phyloP scores from a whole-genome alignment of 2,113 vertebrate genomes.

The Tachysurus vachellii region DNA sequence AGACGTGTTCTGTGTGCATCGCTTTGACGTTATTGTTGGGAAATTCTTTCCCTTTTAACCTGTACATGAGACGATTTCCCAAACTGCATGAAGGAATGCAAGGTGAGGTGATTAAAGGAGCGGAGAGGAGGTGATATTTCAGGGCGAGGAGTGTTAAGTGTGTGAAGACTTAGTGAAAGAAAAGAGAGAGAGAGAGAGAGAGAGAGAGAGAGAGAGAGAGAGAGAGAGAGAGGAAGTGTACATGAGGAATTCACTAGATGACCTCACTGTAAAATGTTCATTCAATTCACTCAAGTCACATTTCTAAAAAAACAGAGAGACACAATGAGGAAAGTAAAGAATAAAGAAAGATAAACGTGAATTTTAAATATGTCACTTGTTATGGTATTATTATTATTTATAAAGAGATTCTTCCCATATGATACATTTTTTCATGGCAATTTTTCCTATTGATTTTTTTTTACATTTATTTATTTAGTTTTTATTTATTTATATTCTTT shows the following conservation, averaged over 20 bases:
- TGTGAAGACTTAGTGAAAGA: conserved; percentile 63
- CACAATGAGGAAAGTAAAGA: background rate
- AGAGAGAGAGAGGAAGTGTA: background rate
- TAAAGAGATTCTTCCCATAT: background rate
- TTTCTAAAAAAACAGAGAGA: background rate
- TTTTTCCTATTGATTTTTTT: background rate
- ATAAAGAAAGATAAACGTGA: background rate
- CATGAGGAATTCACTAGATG: background rate
- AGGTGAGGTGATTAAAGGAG: conserved; percentile 66
- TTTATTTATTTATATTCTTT: background rate
- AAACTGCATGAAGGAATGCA: conserved; percentile 70
- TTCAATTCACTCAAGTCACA: background rate
- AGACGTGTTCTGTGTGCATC: conserved; percentile 54
- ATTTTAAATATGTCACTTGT: background rate
- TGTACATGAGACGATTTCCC: conserved; percentile 62
- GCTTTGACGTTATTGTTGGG: conserved; percentile 62
- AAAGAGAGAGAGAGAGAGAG: conserved; percentile 56
- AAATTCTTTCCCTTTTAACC: conserved; percentile 59
- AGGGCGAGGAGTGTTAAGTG: conserved; percentile 61
- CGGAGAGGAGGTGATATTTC: conserved; percentile 69
- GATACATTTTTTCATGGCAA: background rate
- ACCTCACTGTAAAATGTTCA: background rate
- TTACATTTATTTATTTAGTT: background rate
- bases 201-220: conserved; percentile 3
- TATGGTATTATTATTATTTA: too few relatives aligned